phyloP scores from a whole-genome alignment of 2,113 vertebrate species.

The Python bivittatus region DNA sequence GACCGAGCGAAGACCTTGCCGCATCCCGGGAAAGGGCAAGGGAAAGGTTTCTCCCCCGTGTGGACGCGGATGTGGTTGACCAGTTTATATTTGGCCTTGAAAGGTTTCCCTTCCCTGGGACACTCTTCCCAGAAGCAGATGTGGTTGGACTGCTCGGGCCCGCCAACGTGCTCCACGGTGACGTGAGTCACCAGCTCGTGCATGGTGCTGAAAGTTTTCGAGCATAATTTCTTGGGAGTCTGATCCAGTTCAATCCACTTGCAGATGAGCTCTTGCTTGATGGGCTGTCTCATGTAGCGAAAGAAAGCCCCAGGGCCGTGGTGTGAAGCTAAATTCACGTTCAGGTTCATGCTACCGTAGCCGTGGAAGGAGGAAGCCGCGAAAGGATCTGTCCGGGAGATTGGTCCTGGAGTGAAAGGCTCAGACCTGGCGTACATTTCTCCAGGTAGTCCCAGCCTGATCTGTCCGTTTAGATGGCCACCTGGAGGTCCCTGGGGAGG shows the following conservation, averaged over 20 bases:
- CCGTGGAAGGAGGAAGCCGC: constrained; percentile 86
- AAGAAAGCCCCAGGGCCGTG: constrained; percentile 96
- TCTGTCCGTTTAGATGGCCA: constrained; percentile 95
- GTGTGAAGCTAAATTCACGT: constrained; percentile 78
- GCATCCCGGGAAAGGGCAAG: constrained; percentile 97
- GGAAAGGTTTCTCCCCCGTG: constrained; percentile 99
- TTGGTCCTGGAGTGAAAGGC: constrained; percentile 90
- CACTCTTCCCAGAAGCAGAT: constrained; percentile 99
- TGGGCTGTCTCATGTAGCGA: constrained; percentile 97
- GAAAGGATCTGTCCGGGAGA: constrained; percentile 91
- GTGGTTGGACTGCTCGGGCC: constrained; percentile 96
- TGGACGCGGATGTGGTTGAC: constrained; percentile 99
- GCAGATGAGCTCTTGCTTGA: constrained; percentile 98
- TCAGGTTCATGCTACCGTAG: constrained; percentile 94
- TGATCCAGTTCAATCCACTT: constrained; percentile 93
- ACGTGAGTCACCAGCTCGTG: constrained; percentile 98
- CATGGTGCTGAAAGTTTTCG: constrained; percentile 99
- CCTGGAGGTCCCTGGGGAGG: constrained; percentile 88
- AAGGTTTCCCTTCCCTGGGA: constrained; percentile 96
- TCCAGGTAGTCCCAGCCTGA: constrained; percentile 97
- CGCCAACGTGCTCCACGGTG: constrained; percentile 98
- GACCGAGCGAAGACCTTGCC: constrained; percentile 99
- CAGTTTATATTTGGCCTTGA: constrained; percentile 99
- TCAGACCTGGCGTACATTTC: constrained; percentile 96
- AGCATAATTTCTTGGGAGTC: constrained; percentile 87